Base-by-base conservation (phyloP, 2,797 vertebrate species). In the Apogon hyalosoma region DNA sequence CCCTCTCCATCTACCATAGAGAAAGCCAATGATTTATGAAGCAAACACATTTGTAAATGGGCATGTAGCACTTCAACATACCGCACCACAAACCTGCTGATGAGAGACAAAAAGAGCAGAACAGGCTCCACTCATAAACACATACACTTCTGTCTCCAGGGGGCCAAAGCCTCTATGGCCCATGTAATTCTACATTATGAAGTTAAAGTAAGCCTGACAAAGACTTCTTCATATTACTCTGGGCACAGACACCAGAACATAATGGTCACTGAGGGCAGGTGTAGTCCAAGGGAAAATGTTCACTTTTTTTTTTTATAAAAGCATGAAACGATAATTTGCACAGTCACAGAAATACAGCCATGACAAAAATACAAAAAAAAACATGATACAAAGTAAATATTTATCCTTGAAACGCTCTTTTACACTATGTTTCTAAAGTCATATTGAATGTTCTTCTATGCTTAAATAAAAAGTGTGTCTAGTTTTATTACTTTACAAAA, bases 71-170 rank as follows among this genome's bases (percentile, higher is more conserved):
- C 79, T 84, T 77, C 64, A 90, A 88, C 88, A 62, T 71, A 90
- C 88, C 84, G 75, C 75, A 79, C 91, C 92, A 92, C 90, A 93
- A 92, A 89, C 79, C 72, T 83, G 89, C 87, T 89, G 86, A 92
- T 88, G 81, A 75, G 76, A 87, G 66, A 85, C 84, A 81, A 80
- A 90, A 86, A 82, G 60, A 80, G 71, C 43, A 57, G 63, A 79
- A 60, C 2, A 2, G 77, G 53, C 69, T 76, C 19, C 16, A 64
- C 60, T 63, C 50, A 51, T 10, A 82, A 40, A 79, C 66, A 56
- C 15, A 62, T 28, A 67, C 43, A 55, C 71, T 19, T 45, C 21
- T 62, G 65, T 60, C 74, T 74, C 58, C 1, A 4, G 67, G 73
- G 64, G 50, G 42, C 65, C 33, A 61, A 41, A n/a, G 40, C 33